Conservation (phyloP, 2,797 vertebrate species). For the Myotis planiceps region DNA sequence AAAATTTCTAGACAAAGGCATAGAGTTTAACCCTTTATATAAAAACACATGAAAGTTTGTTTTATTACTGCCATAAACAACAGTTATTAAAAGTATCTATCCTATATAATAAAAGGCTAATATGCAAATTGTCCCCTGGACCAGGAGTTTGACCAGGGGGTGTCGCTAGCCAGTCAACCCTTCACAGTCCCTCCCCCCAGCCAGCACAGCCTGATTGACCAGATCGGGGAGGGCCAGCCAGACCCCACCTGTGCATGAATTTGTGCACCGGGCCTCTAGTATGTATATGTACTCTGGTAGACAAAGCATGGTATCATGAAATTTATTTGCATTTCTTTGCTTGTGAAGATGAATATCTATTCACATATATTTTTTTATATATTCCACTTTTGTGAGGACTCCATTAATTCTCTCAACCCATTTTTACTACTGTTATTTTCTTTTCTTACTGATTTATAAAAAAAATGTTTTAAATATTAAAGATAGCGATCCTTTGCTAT, state of each 20-base stretch:
- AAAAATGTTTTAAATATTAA: background rate
- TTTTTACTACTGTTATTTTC: background rate
- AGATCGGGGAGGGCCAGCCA: too few species aligned
- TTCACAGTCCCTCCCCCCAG: too few species aligned
- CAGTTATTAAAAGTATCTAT: background rate
- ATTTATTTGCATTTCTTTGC: background rate
- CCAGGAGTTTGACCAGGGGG: too few species aligned
- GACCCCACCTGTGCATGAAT: too few species aligned
- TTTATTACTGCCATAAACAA: background rate
- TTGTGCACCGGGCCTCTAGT: too few species aligned
- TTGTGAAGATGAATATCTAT: background rate
- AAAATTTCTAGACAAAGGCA: background rate
- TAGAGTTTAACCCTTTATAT: background rate
- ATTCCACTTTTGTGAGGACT: background rate
- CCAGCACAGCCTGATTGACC: too few species aligned
- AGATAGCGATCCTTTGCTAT: background rate
- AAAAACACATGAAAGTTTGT: background rate
- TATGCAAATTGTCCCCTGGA: too few species aligned
- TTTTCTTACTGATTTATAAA: background rate
- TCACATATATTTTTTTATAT: background rate
- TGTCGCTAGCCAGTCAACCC: too few species aligned
- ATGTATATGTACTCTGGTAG: background rate
- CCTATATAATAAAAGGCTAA: too few species aligned
- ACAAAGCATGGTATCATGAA: background rate
- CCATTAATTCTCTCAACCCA: background rate